These are phyloP conservation scores for Chrysodeixis includens DNA, from an alignment of 2,888 invertebrate genomes.

Conservation along the genomic window DNA sequence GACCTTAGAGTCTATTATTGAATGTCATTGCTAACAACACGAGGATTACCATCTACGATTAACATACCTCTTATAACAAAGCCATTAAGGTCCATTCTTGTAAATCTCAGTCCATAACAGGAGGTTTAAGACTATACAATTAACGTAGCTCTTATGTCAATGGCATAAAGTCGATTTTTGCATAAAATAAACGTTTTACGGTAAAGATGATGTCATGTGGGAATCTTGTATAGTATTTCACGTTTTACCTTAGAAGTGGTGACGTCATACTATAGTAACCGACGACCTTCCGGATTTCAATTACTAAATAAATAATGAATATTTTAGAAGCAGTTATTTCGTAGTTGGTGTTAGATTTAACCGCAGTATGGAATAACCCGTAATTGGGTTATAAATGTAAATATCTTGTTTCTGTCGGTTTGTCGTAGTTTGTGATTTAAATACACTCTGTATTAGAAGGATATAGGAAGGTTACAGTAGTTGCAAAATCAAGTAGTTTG, in stretches of 20 bases:
- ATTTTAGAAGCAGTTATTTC: not conserved
- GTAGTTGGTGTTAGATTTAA: not conserved
- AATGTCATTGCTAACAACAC: no score
- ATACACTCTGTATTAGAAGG: not conserved
- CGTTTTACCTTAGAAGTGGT: constrained; percentile 13
- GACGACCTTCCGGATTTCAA: not conserved
- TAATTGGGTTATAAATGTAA: constrained; percentile 1
- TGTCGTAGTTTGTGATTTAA: not conserved
- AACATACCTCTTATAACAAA: no score
- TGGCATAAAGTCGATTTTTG: no score
- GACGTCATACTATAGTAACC: not conserved
- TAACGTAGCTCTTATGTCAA: no score
- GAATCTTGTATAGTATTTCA: constrained; percentile 28
- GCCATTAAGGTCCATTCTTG: no score
- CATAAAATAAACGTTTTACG: no score
- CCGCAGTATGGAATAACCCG: constrained; percentile 1
- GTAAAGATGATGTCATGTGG: constrained; percentile 50
- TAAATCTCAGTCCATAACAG: no score
- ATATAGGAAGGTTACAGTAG: no score
- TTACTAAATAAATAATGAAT: not conserved
- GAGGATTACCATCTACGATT: no score
- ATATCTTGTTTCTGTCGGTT: not conserved
- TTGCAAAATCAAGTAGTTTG: no score
- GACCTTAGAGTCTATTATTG: no score
- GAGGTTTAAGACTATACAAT: no score